A percentile compares a stretch with the other conserved stretches of the same genome.
Conservation (phyloP, 2,113 vertebrate genomes). For the Ictalurus punctatus region DNA sequence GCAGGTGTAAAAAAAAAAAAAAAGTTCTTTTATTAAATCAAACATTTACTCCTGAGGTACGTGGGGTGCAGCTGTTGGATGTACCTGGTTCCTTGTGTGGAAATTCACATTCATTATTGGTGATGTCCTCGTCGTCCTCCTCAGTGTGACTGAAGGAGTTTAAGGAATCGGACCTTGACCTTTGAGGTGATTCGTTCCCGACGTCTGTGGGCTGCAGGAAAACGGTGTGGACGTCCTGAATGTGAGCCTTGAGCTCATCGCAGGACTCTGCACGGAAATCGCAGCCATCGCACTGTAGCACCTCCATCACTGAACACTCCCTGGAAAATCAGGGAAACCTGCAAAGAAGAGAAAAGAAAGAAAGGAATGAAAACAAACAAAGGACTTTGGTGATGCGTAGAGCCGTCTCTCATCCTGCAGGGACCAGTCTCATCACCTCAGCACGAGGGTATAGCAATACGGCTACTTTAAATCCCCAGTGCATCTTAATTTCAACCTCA, state of each 20-base stretch:
- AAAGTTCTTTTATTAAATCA: neutral
- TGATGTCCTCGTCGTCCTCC: conserved; percentile 84
- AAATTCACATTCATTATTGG: conserved; percentile 84
- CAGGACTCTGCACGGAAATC: conserved; percentile 96
- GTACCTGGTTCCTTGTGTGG: conserved; percentile 86
- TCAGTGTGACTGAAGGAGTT: conserved; percentile 83
- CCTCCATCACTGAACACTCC: conserved; percentile 86
- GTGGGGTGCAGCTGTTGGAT: too few relatives aligned
- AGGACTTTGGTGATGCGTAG: neutral
- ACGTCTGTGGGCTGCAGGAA: conserved; percentile 95
- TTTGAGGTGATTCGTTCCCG: conserved; percentile 75
- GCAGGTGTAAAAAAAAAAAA: neutral
- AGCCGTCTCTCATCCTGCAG: neutral
- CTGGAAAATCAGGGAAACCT: conserved; percentile 93
- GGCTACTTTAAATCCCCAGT: conserved; percentile 5
- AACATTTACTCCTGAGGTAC: neutral
- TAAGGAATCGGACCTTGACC: conserved; percentile 78
- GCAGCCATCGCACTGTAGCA: conserved; percentile 96
- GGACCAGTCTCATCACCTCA: neutral
- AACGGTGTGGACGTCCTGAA: conserved; percentile 96
- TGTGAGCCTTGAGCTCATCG: conserved; percentile 93
- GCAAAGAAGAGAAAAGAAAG: conserved; percentile 26
- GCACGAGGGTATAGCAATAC: neutral
- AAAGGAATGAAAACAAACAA: conserved; percentile 17
- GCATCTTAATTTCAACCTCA: conserved; percentile 14